Conservation (phyloP, 1,140 invertebrate genomes). For the Panulirus ornatus region DNA sequence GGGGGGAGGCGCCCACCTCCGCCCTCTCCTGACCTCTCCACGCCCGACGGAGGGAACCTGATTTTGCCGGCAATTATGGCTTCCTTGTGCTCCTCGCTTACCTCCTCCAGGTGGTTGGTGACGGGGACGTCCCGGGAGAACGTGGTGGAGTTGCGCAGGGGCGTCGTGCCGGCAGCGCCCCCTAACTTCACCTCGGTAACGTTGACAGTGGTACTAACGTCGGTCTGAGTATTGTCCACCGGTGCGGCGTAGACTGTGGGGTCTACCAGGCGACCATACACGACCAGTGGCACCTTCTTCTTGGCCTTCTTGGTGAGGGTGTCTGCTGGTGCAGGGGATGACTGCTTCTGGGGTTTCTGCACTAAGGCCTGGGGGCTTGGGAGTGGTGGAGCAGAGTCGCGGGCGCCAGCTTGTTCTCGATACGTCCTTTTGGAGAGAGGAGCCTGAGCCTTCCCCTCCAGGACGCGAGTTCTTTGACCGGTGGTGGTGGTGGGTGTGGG, state of each 20-base stretch:
- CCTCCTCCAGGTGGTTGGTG: conserved; percentile 4
- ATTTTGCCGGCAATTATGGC: conserved; percentile 56
- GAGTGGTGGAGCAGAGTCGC: neutral
- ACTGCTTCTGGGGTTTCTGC: neutral
- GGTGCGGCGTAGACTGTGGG: neutral
- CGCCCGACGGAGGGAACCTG: conserved; percentile 40
- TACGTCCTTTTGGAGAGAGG: neutral
- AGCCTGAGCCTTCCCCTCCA: neutral
- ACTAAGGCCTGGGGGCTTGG: neutral
- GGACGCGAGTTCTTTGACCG: neutral
- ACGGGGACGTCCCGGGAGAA: neutral
- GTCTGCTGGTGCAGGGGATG: neutral
- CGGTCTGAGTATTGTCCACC: neutral
- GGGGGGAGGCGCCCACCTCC: neutral
- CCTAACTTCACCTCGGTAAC: too few relatives aligned
- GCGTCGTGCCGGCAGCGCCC: too few relatives aligned
- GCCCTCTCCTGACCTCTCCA: neutral
- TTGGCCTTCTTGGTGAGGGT: too few relatives aligned
- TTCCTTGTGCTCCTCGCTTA: conserved; percentile 50
- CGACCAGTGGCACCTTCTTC: neutral
- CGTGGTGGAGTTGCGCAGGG: neutral
- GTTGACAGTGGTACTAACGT: neutral
- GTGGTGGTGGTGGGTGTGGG: neutral
- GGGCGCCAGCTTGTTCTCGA: neutral
- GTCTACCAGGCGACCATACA: conserved; percentile 13